phyloP scores from a whole-genome alignment of 2,797 vertebrate genomes.

The Anguilla pacifica region DNA sequence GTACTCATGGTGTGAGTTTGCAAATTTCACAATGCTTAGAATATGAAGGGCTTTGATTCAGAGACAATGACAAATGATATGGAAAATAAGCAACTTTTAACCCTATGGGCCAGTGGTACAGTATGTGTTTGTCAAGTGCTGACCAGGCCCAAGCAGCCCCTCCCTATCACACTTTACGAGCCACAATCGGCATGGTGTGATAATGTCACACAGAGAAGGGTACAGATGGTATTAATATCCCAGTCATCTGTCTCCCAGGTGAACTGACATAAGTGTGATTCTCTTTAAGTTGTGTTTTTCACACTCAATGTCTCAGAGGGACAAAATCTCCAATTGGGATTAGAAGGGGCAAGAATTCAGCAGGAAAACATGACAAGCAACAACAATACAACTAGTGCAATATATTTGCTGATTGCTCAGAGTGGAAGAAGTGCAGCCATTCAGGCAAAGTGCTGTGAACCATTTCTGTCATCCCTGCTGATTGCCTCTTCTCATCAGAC shows the following conservation, averaged over 20 bases:
- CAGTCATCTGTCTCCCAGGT: not conserved
- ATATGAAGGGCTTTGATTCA: conserved; percentile 18
- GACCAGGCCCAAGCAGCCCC: not conserved
- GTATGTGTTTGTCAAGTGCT: conserved; percentile 8
- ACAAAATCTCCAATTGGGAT: not conserved
- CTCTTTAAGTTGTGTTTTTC: conserved; percentile 18
- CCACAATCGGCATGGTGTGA: not conserved
- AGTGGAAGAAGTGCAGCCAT: conserved; percentile 19
- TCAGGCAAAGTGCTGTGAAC: conserved; percentile 24
- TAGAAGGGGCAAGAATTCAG: not conserved
- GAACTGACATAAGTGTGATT: conserved; percentile 18
- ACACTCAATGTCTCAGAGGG: conserved; percentile 21
- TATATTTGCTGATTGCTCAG: conserved; percentile 27
- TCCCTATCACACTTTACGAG: not conserved
- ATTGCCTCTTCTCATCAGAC: conserved; percentile 1
- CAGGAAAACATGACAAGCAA: not conserved
- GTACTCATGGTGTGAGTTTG: not conserved
- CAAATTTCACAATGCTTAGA: conserved; percentile 43
- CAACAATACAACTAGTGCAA: not conserved
- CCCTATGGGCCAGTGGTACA: not conserved
- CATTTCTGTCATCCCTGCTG: conserved; percentile 16
- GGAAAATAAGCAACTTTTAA: not conserved
- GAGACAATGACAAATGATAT: not conserved
- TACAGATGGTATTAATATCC: not conserved
- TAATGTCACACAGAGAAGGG: not conserved